Conservation (phyloP, 2,888 invertebrate genomes). For the Sepioteuthis lessoniana region DNA sequence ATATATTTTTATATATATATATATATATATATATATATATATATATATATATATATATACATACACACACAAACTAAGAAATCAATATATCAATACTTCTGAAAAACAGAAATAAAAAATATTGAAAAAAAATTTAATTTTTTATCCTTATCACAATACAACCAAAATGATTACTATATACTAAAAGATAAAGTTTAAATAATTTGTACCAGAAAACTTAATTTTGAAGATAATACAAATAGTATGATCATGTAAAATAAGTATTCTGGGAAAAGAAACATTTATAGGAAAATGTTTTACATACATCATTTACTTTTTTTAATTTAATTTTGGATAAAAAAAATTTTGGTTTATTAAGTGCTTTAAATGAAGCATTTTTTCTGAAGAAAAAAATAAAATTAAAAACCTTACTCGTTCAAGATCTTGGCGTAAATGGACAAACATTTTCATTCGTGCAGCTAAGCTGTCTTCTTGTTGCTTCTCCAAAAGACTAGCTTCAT, state of each 20-base stretch:
- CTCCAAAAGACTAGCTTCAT: slow-evolving; percentile 87
- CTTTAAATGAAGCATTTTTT: background rate
- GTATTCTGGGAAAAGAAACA: too few species aligned
- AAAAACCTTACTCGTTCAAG: slow-evolving; percentile 84
- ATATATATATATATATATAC: too few species aligned
- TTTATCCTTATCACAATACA: background rate
- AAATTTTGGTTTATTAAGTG: too few species aligned
- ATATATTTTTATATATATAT: too few species aligned
- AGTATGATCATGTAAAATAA: too few species aligned
- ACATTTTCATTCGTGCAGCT: slow-evolving; percentile 93
- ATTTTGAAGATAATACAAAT: too few species aligned
- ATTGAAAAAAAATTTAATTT: background rate
- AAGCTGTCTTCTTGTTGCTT: slow-evolving; percentile 88
- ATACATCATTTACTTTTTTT: too few species aligned
- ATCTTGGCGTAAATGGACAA: slow-evolving; percentile 95
- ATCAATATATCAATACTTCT: background rate
- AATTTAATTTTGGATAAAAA: too few species aligned
- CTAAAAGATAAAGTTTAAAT: background rate
- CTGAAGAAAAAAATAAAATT: background rate
- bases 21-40: too few species aligned
- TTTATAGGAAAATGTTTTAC: too few species aligned
- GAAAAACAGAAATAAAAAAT: too few species aligned
- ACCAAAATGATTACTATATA: background rate
- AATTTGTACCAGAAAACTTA: too few species aligned
- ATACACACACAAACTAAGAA: background rate